Base-by-base conservation (phyloP, 2,113 vertebrate species). In the Serilophus lunatus region DNA sequence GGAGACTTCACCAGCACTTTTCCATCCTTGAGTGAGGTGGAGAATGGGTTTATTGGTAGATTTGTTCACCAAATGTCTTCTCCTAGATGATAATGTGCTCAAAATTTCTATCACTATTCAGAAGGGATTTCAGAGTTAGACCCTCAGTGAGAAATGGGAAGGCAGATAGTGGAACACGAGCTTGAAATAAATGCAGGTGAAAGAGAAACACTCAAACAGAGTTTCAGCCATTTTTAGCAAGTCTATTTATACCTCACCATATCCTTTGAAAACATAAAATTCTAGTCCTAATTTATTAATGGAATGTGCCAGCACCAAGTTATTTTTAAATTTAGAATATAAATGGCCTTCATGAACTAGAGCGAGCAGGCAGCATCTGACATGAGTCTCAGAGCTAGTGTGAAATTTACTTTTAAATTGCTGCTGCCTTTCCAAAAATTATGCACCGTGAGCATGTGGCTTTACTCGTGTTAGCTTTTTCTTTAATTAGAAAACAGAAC, bases 261-360 rank as follows among this genome's bases (percentile, higher is more conserved):
- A 91, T 90, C 93, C 87, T 97, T 97, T 95, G 82, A 89, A 97
- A 97, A 98, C 88, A 91, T 82, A 96, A 96, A 94, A 96, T 95
- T 95, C 92, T 90, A 96, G 84, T 81, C 75, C 95, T 97, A 90
- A 97, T 96, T 97, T 97, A 98, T 97, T 98, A 98, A 97, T 97
- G 92, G 93, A 97, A 96, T 96, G 89, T 97, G 96, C 81, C 96
- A 86, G 85, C 77, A 96, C 94, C 95, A 95, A 94, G 94, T 96
- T 97, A 97, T 98, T 97, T 98, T 97, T 97, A 98, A 94, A 97
- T 97, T 86, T 93, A 86, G 96, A 88, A 95, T 97, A 98, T 97
- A 98, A 98, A 98, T 97, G 97, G 96, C 94, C 97, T 97, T 97
- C 94, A 93, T 96, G 97, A 97, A 98, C 94, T 97, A 97, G 97